Evolutionary conservation across 2,888 invertebrate genomes (phyloP).

Genomic region (Papilio gigon): DNA sequence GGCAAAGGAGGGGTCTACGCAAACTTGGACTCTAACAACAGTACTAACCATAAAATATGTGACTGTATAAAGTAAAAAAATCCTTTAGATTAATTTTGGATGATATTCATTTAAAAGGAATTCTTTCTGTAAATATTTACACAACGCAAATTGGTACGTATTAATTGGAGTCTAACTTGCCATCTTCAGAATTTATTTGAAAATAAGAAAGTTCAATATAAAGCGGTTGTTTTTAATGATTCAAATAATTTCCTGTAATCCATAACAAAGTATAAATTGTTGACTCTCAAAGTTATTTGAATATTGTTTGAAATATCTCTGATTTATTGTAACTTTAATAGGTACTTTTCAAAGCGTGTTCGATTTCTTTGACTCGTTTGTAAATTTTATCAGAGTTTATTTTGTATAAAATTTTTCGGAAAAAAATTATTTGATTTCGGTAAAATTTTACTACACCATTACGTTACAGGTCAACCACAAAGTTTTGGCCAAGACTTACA

Average conservation of each 20-base stretch:
- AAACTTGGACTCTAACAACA: too few species aligned
- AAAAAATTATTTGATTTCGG: too few species aligned
- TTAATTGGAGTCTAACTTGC: background rate
- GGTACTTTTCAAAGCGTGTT: conserved; percentile 18
- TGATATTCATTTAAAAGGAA: background rate
- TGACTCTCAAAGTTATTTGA: conserved; percentile 30
- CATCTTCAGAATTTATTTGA: conserved; percentile 12
- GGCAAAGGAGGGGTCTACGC: too few species aligned
- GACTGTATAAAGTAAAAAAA: background rate
- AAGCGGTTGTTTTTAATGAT: conserved; percentile 35
- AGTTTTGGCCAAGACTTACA: too few species aligned
- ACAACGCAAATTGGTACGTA: background rate
- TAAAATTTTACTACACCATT: too few species aligned
- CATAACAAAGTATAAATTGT: conserved; percentile 35
- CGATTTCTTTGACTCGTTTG: background rate
- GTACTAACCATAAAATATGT: too few species aligned
- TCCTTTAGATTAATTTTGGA: background rate
- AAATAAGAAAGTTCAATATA: conserved; percentile 27
- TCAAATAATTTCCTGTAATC: conserved; percentile 36
- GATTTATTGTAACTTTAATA: conserved; percentile 14
- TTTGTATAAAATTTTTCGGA: too few species aligned
- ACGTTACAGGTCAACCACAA: too few species aligned
- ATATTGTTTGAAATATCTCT: conserved; percentile 29
- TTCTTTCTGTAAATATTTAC: conserved; percentile 6
- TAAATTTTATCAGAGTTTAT: background rate